Evolutionary conservation across 2,888 invertebrate genomes (phyloP).

Genomic region (Tillus elongatus): DNA sequence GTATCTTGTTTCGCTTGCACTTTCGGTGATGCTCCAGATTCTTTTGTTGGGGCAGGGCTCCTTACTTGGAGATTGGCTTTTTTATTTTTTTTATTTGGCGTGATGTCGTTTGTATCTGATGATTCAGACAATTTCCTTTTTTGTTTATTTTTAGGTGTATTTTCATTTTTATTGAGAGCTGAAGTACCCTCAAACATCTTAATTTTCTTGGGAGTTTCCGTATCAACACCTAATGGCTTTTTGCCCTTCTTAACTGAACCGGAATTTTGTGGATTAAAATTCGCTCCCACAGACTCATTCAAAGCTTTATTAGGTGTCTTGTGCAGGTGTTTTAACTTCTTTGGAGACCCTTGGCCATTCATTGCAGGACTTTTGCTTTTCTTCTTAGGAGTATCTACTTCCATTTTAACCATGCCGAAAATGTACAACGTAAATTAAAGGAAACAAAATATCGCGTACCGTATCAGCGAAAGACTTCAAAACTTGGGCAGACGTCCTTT

Average conservation of each 20-base stretch:
- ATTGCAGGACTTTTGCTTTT: background rate
- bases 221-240: background rate
- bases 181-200: conserved; percentile 21
- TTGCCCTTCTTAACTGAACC: background rate
- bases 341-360: conserved; percentile 1
- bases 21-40: too few species aligned
- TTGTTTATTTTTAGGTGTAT: conserved; percentile 8
- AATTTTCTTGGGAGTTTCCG: conserved; percentile 15
- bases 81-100: too few species aligned
- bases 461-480: conserved; percentile 12
- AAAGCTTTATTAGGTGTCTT: conserved; percentile 7
- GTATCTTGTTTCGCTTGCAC: too few species aligned
- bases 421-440: too few species aligned
- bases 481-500: too few species aligned
- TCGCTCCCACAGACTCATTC: background rate
- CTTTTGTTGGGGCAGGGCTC: too few species aligned
- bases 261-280: background rate
- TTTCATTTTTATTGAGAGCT: conserved; percentile 13
- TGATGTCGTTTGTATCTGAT: conserved; percentile 5
- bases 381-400: conserved; percentile 4
- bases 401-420: too few species aligned
- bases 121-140: conserved; percentile 7
- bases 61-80: too few species aligned
- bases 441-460: too few species aligned
- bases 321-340: background rate